These are phyloP conservation scores for Dasyurus viverrinus DNA, from an alignment of 2,113 vertebrate genomes.

Conservation along the genomic window DNA sequence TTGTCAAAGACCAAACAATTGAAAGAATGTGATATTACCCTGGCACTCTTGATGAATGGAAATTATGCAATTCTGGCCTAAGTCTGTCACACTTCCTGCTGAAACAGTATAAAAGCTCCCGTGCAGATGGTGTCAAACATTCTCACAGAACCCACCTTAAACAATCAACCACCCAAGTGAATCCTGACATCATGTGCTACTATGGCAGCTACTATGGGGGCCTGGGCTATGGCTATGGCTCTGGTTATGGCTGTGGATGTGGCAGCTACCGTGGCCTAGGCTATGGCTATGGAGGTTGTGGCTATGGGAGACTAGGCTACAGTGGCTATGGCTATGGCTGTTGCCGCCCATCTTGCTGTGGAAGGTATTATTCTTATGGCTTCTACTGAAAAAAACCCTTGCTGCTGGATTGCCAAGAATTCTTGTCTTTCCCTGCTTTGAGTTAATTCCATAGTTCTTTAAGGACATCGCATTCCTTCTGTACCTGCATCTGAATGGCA, in stretches of 20 bases:
- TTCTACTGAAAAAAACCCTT: constrained; percentile 2
- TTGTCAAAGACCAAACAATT: neutral
- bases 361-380: neutral
- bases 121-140: neutral
- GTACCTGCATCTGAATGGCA: neutral
- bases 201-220: constrained; percentile 27
- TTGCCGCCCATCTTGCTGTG: neutral
- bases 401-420: neutral
- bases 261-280: too few species aligned
- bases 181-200: constrained; percentile 40
- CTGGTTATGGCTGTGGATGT: too few species aligned
- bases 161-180: neutral
- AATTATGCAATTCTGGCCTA: neutral
- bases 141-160: neutral
- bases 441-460: neutral
- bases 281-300: neutral
- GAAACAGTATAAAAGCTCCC: neutral
- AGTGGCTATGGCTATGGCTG: neutral
- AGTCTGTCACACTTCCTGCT: neutral
- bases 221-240: neutral
- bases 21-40: constrained; percentile 9
- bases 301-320: neutral
- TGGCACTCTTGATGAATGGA: neutral
- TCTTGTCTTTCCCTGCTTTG: neutral
- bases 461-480: neutral